Base-by-base conservation (phyloP, 2,113 vertebrate species). In the Lasiurus borealis region DNA sequence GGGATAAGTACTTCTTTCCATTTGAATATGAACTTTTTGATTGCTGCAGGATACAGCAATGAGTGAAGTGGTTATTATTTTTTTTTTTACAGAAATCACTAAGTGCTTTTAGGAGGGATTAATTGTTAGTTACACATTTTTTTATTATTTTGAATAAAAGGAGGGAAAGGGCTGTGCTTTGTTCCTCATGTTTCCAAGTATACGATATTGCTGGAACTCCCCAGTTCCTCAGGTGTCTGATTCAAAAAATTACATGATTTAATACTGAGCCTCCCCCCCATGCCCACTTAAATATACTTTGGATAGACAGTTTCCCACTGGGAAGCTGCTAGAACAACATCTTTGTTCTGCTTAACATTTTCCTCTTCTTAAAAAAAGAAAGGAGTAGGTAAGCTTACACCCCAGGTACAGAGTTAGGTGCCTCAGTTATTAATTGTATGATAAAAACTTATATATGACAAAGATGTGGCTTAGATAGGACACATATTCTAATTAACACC, bases 141-240 rank as follows among this genome's bases (percentile, higher is more conserved):
- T 78, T 82, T 85, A 44, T 84, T 78, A 82, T 66, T 96, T 96
- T 92, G 85, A 89, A 94, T 82, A 85, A 91, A 88, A 48, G 62
- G 31, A 66, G 77, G 50, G 40, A 72, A 85, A 57, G 46, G 3
- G 0, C 44, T 76, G 3, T 54, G 2, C 11, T 0, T 94, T 88
- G 40, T 96, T 93, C 91, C 44, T 66, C 19, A 0, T 2, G 23
- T 73, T 92, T 54, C 82, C 23, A 4, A 10, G 72, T 73, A 21
- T 73, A 21, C 85, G 77, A 40, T 82, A 90, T 72, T 78, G 84
- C 8, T 18, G 4, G 2, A 72, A 0, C 2, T 66, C 59, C 82
- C 25, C 8, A 15, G 7, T 34, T 96, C 16, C 68, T 94, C 40
- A 25, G 75, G 44, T 92, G n/a, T 66, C 19, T 93, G 59, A 69